Percentiles rank a stretch among this genome's conserved stretches.
Conservation (phyloP, 2,888 invertebrate species). For the Tanypteryx hageni region DNA sequence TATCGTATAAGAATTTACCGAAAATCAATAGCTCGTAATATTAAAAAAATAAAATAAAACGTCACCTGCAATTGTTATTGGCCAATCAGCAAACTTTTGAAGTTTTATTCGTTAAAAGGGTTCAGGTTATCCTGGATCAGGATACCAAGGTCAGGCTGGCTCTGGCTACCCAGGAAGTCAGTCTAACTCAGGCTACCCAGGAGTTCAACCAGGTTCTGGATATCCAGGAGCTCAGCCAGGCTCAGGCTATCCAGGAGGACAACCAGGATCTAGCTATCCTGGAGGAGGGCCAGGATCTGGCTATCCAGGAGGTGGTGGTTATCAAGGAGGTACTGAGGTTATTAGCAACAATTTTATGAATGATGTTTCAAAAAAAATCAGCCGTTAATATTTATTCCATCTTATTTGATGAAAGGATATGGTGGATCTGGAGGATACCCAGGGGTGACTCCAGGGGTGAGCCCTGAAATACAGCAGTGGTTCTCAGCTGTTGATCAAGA, state of each 20-base stretch:
- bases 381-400: background rate
- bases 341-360: background rate
- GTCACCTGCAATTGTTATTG: too few species aligned
- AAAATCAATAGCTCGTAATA: too few species aligned
- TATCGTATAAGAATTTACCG: too few species aligned
- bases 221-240: slow-evolving; percentile 67
- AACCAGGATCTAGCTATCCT: slow-evolving; percentile 64
- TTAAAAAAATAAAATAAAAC: too few species aligned
- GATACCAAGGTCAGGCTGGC: slow-evolving; percentile 67
- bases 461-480: slow-evolving; percentile 89
- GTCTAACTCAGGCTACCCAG: slow-evolving; percentile 65
- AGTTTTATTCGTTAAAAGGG: background rate
- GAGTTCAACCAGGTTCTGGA: slow-evolving; percentile 66
- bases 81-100: background rate
- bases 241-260: slow-evolving; percentile 67
- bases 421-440: slow-evolving; percentile 61
- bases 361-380: background rate
- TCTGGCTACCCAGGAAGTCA: slow-evolving; percentile 63
- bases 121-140: slow-evolving; percentile 52
- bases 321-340: slow-evolving; percentile 7
- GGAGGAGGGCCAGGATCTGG: slow-evolving; percentile 67
- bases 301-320: slow-evolving; percentile 68
- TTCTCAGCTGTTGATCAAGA: slow-evolving; percentile 90
- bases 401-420: background rate
- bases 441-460: slow-evolving; percentile 72